Base-by-base conservation (phyloP, 2,797 vertebrate genomes). In the Myiotriccus ornatus region DNA sequence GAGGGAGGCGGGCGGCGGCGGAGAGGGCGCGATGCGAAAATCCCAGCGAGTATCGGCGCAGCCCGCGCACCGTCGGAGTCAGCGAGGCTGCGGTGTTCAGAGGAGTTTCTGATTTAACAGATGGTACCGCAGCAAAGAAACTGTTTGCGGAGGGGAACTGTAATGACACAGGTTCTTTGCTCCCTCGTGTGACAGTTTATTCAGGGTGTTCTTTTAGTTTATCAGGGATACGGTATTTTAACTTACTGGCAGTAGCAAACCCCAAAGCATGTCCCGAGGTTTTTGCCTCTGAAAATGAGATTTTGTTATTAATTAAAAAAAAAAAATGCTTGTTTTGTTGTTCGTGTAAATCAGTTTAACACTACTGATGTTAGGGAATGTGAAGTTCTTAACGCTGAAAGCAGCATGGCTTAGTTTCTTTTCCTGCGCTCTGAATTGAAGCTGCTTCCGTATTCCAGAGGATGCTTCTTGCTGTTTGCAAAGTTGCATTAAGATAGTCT, bases 361-460 rank as follows among this genome's bases (percentile, higher is more conserved):
- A 1, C 28, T 19, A 1, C 14, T 28, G 41, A 4, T n/a, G 3
- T 1, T 32, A 11, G 49, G 34, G n/a, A 43, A 64, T 10, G 27
- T 37, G 2, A 93, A 79, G 52, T 84, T 91, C 50, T 49, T 8
- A 14, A 13, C 3, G 9, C 25, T 14, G 56, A 16, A n/a, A 59
- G 30, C 0, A 0, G 8, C 8, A 2, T 8, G 16, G 9, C 47
- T 44, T 43, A 0, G 8, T 44, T 62, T 87, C 20, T 60, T 59
- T 55, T 56, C 5, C 23, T 15, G 22, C 9, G 20, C 59, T 39
- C 23, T 67, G 37, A 67, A 70, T 11, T 3, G 21, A 35, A 84
- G 10, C 44, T 6, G 56, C 14, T 82, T 64, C 18, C 4, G 10
- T 46, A 1, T 37, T 37, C 60, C 41, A 32, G 32, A 37, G 12